Base-by-base conservation (phyloP, 2,113 vertebrate species). In the Miniopterus natalensis region DNA sequence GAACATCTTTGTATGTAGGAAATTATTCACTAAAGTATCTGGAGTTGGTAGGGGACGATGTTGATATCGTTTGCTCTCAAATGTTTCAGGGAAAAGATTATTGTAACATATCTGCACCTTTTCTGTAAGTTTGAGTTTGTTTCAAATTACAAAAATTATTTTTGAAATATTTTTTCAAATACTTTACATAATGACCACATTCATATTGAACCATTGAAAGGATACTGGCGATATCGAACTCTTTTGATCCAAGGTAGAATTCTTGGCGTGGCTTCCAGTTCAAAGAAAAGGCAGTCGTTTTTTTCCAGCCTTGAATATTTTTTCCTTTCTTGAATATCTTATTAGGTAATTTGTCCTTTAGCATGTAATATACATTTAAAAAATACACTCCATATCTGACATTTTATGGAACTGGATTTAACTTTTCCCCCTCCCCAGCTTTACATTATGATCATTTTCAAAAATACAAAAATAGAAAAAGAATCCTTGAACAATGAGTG, bases 311-410 rank as follows among this genome's bases (percentile, higher is more conserved):
- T 36, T 36, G 36, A 36, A 36, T 36, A 36, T 36, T 36, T 36
- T 36, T 36, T 68, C 27, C 47, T 61, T 94, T 73, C 36, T 78
- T 73, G 53, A 88, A 83, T 42, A 63, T 89, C 55, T 51, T 71
- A 66, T 51, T 92, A 66, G 42, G 55, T 65, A 79, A 96, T 45
- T 70, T 92, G 25, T 59, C 57, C n/a, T 84, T 88, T 87, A 68
- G 13, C 63, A 45, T 81, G 63, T 51, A 79, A 80, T 29, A 78
- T 57, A 59, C 18, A 45, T 23, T 68, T 80, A 17, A 42, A 92
- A 88, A 84, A 88, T 65, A 66, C 14, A 84, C 21, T 65, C 63
- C 73, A 9, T 73, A 36, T 59, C 10, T 29, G 49, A 59, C 84
- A 45, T 85, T 53, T 57, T 51, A 55, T 59, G 51, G 31, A 59